These are phyloP conservation scores for Hypsopygia costalis DNA, from an alignment of 2,888 invertebrate species.

Conservation along the genomic window DNA sequence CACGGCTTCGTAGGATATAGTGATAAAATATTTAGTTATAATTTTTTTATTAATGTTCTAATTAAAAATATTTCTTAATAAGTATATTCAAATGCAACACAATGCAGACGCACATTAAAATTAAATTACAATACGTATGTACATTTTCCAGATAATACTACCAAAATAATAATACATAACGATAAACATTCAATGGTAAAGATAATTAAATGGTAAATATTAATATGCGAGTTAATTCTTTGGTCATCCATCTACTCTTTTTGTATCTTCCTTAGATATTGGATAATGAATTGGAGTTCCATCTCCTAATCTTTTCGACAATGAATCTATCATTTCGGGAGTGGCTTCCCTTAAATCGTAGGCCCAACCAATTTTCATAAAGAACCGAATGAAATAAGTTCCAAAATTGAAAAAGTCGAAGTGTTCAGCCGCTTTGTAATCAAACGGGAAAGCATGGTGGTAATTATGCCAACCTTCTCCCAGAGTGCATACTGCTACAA, in stretches of 20 bases:
- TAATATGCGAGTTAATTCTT: no score
- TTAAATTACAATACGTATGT: no score
- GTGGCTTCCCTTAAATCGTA: conserved; percentile 64
- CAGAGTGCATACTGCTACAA: conserved; percentile 80
- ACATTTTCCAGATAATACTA: no score
- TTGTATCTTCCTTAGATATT: neutral
- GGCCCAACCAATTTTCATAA: conserved; percentile 66
- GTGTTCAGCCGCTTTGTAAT: conserved; percentile 81
- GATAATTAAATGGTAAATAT: no score
- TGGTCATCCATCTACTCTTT: neutral
- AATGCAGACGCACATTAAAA: no score
- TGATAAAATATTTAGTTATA: no score
- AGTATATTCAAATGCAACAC: no score
- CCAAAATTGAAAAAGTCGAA: conserved; percentile 68
- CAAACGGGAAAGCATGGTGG: conserved; percentile 88
- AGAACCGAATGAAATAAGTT: conserved; percentile 54
- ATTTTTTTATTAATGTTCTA: no score
- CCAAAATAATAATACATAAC: no score
- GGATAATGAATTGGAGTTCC: conserved; percentile 64
- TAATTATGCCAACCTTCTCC: conserved; percentile 90
- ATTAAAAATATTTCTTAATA: no score
- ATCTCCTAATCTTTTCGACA: conserved; percentile 64
- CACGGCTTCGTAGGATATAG: no score
- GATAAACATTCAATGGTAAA: no score
- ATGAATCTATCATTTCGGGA: conserved; percentile 62